Evolutionary conservation across 2,797 vertebrate species (phyloP), one percentile per base, ranked within the genome.

Genomic region (Paramormyrops hopkinsi): DNA sequence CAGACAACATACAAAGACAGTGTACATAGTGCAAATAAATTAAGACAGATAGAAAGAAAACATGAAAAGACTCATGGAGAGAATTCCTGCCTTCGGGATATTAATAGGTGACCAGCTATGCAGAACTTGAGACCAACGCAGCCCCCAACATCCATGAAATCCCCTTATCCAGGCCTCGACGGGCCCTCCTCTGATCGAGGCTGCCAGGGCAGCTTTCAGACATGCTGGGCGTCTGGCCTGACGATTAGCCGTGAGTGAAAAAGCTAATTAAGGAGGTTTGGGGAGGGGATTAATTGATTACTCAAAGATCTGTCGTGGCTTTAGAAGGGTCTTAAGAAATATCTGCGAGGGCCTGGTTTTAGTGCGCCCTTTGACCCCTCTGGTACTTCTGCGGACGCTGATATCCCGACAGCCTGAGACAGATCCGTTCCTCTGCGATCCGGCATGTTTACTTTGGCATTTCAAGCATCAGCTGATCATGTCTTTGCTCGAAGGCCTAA

Each of bases 121-220:
- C 29, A 29, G 65, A 33, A 33, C 29, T 5, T 33, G 25, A 69
- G 65, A 69, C 2, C 25, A 25, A 69, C 22, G 1, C 9, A 33
- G 65, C 12, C 41, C 37, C 17, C 12, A 19, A 22, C 46, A 51
- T 69, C 54, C 14, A 22, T 65, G 82, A 53, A n/a, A 88, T 89
- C 89, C 59, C 56, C 65, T 86, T 46, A 92, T 91, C 91, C 92
- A 84, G 82, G 90, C 90, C 73, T 88, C 89, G 89, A 82, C 90
- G 83, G 91, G 87, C 93, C 93, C 88, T 90, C 91, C 91, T 94
- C 92, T 92, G 92, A 94, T 94, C 87, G 88, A 93, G 94, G 91
- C 90, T 12, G 37, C 92, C 92, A 41, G 69, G 84, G 92, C 91
- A 93, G 93, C 91, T 93, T 89, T 89, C 50, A 48, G 86, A 88